Base-by-base conservation (phyloP, 2,888 invertebrate genomes). In the Eupithecia exiguata region DNA sequence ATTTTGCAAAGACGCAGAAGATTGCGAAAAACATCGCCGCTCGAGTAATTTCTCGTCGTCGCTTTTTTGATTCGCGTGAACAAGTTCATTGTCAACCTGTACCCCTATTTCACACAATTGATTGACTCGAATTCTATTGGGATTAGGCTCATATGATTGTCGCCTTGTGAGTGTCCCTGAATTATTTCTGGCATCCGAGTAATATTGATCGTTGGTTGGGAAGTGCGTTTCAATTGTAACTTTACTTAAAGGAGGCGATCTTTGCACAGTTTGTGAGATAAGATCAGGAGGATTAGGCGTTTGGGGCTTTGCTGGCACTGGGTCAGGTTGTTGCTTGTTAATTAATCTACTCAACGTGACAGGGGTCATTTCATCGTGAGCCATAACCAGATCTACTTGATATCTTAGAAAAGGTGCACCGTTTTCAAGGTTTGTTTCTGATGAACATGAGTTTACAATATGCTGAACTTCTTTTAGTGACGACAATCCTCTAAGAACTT, bases 401-500 rank as follows among this genome's bases (percentile, higher is more conserved):
- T 93, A 94, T 84, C 90, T 90, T 82, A 92, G 92, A 83, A 90
- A 93, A 77, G 91, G 79, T 71, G 89, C 83, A 40, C 90, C 89
- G 77, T 91, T 91, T 85, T 92, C 92, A 25, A 85, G 80, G 16
- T 88, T 85, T 69, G 93, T 88, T 88, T 94, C 93, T n/a, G 91
- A 92, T 18, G 95, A 95, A 85, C 92, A 95, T 40, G 94, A 94
- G 80, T 95, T 95, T 1, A 95, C 95, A 78, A 96, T 93, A 67
- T 95, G 92, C 82, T 96, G 96, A 25, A 96, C 95, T 81, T 96
- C 97, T 84, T 96, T 95, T 74, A 96, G 92, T 9, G 96, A 96
- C 63, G 96, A 95, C 72, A 98, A 94, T 1, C 97, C 97, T 77
- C 97, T 95, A 75, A 98, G 91, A 78, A 97, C 96, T 84, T 96